A percentile compares a stretch with the other conserved stretches of the same genome.
Conservation (phyloP, 2,113 vertebrate species). For the Drymodes brunneopygia region DNA sequence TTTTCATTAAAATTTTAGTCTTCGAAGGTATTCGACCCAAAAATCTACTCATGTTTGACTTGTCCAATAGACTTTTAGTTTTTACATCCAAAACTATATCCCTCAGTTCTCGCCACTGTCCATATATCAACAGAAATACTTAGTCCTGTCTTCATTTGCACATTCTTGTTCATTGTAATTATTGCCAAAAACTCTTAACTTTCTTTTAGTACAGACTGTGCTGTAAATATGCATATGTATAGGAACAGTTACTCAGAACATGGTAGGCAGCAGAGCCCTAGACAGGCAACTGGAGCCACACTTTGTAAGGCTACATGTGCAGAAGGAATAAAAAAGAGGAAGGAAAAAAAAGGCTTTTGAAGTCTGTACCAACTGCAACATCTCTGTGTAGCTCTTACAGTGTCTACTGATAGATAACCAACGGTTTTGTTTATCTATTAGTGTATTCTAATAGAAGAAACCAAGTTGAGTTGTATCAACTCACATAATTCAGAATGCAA, state of each 20-base stretch:
- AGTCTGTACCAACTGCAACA: not conserved
- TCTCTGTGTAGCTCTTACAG: not conserved
- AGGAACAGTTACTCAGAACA: not conserved
- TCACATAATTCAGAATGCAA: not conserved
- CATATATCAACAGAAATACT: not conserved
- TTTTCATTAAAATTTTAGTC: not conserved
- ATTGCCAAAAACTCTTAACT: constrained; percentile 11
- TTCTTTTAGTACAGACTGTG: not conserved
- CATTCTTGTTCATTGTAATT: not conserved
- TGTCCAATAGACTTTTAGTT: not conserved
- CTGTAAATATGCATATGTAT: not conserved
- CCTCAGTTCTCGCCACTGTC: not conserved
- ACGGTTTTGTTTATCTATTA: not conserved
- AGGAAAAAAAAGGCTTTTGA: not conserved
- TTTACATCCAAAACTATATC: not conserved
- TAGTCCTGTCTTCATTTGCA: not conserved
- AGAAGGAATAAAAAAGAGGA: not conserved
- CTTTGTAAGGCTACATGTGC: not conserved
- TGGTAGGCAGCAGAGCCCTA: not conserved
- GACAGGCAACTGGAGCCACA: not conserved
- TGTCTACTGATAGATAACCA: not conserved
- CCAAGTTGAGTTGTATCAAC: not conserved
- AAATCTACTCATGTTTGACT: not conserved
- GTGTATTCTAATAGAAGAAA: not conserved
- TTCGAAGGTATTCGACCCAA: not conserved